Conservation (phyloP, 2,113 vertebrate species). For the Pimephales promelas region DNA sequence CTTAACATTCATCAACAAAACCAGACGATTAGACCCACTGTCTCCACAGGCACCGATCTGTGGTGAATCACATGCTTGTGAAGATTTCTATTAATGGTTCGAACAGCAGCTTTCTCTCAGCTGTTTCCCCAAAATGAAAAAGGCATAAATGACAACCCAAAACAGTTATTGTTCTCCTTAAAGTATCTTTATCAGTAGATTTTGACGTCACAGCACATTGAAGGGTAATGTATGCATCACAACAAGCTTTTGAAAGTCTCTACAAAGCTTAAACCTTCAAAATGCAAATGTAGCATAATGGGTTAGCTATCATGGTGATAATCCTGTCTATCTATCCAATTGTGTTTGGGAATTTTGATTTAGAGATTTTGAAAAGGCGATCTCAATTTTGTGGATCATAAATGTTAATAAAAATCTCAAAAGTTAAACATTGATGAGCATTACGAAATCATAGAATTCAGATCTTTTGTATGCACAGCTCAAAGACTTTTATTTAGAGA, state of each 20-base stretch:
- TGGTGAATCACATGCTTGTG: not conserved
- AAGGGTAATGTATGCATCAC: not conserved
- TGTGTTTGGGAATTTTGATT: too few species aligned
- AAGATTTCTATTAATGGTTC: not conserved
- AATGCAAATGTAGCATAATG: not conserved
- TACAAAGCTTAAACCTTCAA: not conserved
- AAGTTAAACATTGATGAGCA: not conserved
- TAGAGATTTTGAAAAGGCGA: too few species aligned
- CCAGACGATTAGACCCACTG: not conserved
- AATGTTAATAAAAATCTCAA: too few species aligned
- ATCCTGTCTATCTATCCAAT: not conserved
- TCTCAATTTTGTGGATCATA: too few species aligned
- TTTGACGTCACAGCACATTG: not conserved
- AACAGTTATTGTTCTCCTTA: not conserved
- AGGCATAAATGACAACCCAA: not conserved
- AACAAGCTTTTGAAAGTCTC: not conserved
- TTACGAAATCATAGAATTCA: not conserved
- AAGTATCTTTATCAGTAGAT: not conserved
- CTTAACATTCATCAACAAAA: constrained; percentile 29
- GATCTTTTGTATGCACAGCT: not conserved
- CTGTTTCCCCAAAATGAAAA: not conserved
- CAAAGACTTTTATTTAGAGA: not conserved
- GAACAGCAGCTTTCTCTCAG: not conserved
- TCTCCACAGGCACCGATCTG: not conserved
- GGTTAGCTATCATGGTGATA: not conserved